Conservation (phyloP, 2,888 invertebrate species). For the Lissonota sp. region DNA sequence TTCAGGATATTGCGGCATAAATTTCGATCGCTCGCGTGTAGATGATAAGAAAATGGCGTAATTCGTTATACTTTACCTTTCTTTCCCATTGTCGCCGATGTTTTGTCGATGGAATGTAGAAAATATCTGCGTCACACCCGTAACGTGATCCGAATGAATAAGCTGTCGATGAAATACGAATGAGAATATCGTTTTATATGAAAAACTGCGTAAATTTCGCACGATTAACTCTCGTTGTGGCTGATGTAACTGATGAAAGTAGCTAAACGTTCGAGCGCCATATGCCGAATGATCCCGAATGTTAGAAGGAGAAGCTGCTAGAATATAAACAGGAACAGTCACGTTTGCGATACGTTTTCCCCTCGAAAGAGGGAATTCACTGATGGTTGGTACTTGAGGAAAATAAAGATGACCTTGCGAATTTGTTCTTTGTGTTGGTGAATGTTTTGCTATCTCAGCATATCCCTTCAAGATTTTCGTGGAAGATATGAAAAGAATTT, state of each 20-base stretch:
- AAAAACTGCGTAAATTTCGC: background rate
- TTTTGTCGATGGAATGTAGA: background rate
- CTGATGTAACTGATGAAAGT: slow-evolving; percentile 1
- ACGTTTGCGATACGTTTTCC: background rate
- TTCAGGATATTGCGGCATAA: background rate
- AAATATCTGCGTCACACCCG: background rate
- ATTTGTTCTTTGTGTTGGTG: no score
- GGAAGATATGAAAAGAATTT: no score
- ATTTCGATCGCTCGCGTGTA: background rate
- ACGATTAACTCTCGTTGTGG: background rate
- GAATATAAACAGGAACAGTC: no score
- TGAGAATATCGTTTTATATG: background rate
- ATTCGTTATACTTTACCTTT: slow-evolving; percentile 43
- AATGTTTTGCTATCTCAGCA: no score
- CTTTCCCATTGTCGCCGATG: slow-evolving; percentile 47
- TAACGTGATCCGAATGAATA: background rate
- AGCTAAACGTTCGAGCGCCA: slow-evolving; percentile 4
- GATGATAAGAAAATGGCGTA: slow-evolving; percentile 1
- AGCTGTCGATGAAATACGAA: background rate
- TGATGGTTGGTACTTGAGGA: background rate
- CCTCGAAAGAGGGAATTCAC: slow-evolving; percentile 11
- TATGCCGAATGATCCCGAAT: background rate
- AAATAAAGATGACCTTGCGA: background rate
- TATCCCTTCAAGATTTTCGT: no score
- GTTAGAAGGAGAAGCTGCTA: no score